Conservation (phyloP, 2,888 invertebrate genomes). For the Epinotia nisella region DNA sequence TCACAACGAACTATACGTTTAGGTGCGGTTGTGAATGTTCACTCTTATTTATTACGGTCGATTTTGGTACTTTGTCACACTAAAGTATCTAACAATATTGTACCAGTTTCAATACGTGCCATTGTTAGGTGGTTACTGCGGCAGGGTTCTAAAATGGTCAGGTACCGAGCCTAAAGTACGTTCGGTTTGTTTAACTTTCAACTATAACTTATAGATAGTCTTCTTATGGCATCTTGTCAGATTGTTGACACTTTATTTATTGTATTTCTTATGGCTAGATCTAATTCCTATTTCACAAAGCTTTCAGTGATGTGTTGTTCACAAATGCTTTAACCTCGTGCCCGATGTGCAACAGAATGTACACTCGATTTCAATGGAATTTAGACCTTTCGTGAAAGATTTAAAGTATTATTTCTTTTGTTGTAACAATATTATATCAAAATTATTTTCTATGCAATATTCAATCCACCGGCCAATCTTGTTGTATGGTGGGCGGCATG, state of each 20-base stretch:
- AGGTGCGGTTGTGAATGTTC: slow-evolving; percentile 71
- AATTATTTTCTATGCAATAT: too few species aligned
- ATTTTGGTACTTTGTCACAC: too few species aligned
- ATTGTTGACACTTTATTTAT: slow-evolving; percentile 6
- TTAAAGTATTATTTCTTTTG: too few species aligned
- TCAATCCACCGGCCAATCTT: too few species aligned
- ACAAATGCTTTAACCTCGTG: not conserved
- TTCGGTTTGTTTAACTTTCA: not conserved
- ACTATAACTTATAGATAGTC: too few species aligned
- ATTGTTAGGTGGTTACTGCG: not conserved
- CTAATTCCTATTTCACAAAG: not conserved
- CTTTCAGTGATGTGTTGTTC: not conserved
- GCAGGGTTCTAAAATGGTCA: not conserved
- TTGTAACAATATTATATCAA: too few species aligned
- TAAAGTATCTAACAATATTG: too few species aligned
- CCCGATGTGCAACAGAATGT: too few species aligned
- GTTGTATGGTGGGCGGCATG: too few species aligned
- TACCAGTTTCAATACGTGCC: too few species aligned
- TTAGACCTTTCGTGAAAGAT: too few species aligned
- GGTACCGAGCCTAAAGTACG: not conserved
- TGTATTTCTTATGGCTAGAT: not conserved
- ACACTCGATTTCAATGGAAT: too few species aligned
- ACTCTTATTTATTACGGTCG: slow-evolving; percentile 25
- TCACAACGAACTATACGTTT: slow-evolving; percentile 60
- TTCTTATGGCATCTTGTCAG: not conserved